Percentiles rank a stretch among this genome's conserved stretches.
Conservation (phyloP, 2,113 vertebrate genomes). For the Shinisaurus crocodilurus region DNA sequence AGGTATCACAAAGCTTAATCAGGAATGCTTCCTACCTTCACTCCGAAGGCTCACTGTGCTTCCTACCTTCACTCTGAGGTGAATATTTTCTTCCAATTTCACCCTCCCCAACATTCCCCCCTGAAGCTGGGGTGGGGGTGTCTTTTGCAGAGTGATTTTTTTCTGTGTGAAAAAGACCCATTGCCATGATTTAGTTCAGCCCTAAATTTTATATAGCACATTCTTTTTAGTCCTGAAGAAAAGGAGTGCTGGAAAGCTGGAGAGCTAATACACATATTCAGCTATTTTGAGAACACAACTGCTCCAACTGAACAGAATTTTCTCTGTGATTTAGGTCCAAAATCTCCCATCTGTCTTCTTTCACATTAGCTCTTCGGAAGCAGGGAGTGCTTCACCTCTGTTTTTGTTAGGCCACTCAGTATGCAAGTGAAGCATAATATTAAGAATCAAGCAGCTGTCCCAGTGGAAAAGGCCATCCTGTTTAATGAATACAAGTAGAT, state of each 20-base stretch:
- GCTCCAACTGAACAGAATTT: slow-evolving; percentile 28
- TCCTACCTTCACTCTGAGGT: too few species aligned
- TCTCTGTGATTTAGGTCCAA: slow-evolving; percentile 25
- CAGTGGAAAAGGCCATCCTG: slow-evolving; percentile 40
- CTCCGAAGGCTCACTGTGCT: too few species aligned
- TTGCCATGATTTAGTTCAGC: neutral
- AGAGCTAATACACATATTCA: neutral
- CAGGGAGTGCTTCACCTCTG: neutral
- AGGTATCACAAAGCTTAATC: too few species aligned
- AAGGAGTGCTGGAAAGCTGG: neutral
- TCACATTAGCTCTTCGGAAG: slow-evolving; percentile 6
- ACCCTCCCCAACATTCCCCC: neutral
- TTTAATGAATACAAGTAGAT: neutral
- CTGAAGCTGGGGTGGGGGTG: neutral
- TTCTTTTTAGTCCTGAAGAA: slow-evolving; percentile 3
- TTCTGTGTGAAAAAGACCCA: neutral
- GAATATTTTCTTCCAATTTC: neutral
- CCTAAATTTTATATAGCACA: slow-evolving; percentile 4
- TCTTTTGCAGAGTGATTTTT: neutral
- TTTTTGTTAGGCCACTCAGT: slow-evolving; percentile 16
- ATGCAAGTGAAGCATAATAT: neutral
- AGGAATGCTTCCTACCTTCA: too few species aligned
- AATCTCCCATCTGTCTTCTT: slow-evolving; percentile 17
- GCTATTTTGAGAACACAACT: slow-evolving; percentile 4
- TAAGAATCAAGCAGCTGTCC: slow-evolving; percentile 26